A percentile compares a stretch with the other conserved stretches of the same genome.
Conservation (phyloP, 2,888 invertebrate species). For the Tetragonisca angustula region DNA sequence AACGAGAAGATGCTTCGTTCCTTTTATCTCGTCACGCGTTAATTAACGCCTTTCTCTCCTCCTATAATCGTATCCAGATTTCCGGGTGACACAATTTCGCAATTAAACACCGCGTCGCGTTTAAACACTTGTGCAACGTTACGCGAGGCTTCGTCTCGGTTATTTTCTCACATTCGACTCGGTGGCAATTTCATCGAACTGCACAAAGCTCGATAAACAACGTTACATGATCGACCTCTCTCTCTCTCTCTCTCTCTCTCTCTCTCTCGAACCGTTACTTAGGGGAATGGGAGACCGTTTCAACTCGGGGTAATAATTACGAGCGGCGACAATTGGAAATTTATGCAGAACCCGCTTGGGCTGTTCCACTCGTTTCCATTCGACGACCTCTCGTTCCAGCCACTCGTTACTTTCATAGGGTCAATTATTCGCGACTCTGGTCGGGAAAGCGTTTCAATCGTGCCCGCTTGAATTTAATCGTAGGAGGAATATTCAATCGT, state of each 20-base stretch:
- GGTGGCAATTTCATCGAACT: background rate
- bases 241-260: too few species aligned
- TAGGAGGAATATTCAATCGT: background rate
- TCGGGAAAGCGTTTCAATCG: background rate
- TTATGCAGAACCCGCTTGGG: background rate
- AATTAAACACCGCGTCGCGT: conserved; percentile 24
- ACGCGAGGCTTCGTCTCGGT: background rate
- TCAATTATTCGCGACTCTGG: background rate
- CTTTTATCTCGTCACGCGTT: background rate
- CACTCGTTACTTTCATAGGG: background rate
- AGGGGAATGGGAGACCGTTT: too few species aligned
- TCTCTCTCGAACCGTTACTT: too few species aligned
- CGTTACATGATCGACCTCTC: background rate
- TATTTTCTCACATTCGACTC: background rate
- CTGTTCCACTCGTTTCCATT: background rate
- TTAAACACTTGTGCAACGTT: background rate
- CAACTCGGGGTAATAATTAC: background rate
- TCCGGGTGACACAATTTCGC: conserved; percentile 17
- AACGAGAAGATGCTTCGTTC: background rate
- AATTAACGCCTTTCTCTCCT: conserved; percentile 5
- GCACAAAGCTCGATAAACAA: conserved; percentile 1
- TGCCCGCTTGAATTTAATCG: background rate
- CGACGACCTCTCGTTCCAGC: background rate
- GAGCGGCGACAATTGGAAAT: background rate
- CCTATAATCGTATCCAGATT: background rate